Evolutionary conservation across 2,113 vertebrate genomes (phyloP), one percentile per base, ranked within the genome.

Genomic region (Scatophagus argus): DNA sequence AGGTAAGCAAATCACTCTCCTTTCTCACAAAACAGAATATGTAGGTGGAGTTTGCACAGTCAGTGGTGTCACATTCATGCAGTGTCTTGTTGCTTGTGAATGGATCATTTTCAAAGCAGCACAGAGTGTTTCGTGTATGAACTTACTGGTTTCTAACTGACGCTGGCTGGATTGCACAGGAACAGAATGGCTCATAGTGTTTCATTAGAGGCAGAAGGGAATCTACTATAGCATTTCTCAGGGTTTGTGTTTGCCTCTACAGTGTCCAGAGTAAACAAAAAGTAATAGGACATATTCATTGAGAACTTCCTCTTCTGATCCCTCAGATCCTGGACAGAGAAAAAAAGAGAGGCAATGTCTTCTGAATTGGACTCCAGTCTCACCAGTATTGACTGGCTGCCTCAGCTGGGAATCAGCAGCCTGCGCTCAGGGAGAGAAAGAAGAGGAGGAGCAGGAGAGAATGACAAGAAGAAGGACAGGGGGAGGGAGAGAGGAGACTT

Each of bases 341-440:
- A 44, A 43, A 72, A 43, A 5, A 62, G 11, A 60, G 43, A 72
- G 27, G 90, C 21, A 43, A 99, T 99, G 98, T 96, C 97, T 46
- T 98, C 98, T 27, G 96, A 99, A 79, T 85, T 99, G 84, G 94
- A 99, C 92, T 99, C 98, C 78, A 99, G 98, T 89, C 95, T 99
- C 74, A 99, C 98, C 64, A 99, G 97, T 82, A 99, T 99, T 86
- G 98, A 99, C 95, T 99, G 98, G 98, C 96, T 99, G 58, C 97
- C 98, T 38, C 96, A 97, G 88, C 95, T 99, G 87, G 95, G 95
- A 82, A 52, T 94, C 81, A 94, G 91, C 82, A 96, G 96, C 77
- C 94, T 98, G 79, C 96, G 97, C 36, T 97, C 97, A 0, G 97
- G 97, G 61, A 97, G 94, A 71, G 96, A 98, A 86, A 96, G 97